Conservation (phyloP, 2,113 vertebrate species). For the Dolichotis patagonum region DNA sequence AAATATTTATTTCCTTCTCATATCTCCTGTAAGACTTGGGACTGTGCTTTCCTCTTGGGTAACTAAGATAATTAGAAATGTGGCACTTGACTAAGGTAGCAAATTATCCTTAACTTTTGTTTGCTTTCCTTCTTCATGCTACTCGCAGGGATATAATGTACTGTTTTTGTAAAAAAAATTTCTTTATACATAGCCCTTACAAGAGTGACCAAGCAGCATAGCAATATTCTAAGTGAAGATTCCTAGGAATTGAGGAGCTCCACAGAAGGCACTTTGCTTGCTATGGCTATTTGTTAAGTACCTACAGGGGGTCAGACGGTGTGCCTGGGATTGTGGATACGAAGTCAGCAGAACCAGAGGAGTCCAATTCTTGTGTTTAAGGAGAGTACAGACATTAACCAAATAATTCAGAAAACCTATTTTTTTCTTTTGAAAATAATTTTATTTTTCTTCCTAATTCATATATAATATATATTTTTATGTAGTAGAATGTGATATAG, state of each 20-base stretch:
- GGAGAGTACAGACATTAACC: background rate
- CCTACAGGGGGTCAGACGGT: background rate
- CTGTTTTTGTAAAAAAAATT: background rate
- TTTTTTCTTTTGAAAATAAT: background rate
- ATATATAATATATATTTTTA: background rate
- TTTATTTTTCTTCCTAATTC: background rate
- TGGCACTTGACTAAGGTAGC: constrained; percentile 38
- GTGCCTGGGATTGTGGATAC: background rate
- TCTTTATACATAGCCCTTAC: background rate
- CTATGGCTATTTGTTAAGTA: background rate
- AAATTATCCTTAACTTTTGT: constrained; percentile 53
- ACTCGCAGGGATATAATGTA: background rate
- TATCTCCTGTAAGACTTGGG: constrained; percentile 47
- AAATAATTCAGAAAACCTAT: background rate
- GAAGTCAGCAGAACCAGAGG: constrained; percentile 10
- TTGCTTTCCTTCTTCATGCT: constrained; percentile 23
- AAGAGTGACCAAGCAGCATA: background rate
- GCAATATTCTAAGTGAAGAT: background rate
- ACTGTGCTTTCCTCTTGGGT: constrained; percentile 10
- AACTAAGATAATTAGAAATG: constrained; percentile 53
- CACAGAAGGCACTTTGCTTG: constrained; percentile 1
- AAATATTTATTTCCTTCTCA: constrained; percentile 60
- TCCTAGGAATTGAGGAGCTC: background rate
- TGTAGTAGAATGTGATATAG: background rate
- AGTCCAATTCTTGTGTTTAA: constrained; percentile 15